A percentile compares a stretch with the other conserved stretches of the same genome.
Evolutionary conservation across 1,140 invertebrate species (phyloP).

Genomic region (Drosophila grimshawi): DNA sequence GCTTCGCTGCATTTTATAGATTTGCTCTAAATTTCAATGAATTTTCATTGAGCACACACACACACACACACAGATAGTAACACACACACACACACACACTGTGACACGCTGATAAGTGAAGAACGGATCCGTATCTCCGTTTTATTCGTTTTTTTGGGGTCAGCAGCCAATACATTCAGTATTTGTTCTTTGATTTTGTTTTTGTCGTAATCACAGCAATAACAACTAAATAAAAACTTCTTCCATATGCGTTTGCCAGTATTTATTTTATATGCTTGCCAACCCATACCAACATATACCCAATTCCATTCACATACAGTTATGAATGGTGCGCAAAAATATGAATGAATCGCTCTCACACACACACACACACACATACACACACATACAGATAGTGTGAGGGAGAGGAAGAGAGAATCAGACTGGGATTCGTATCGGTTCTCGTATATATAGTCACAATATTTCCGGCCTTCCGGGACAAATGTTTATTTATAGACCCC

Average conservation of each 20-base stretch:
- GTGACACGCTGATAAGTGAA: constrained; percentile 66
- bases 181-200: constrained; percentile 4
- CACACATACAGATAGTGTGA: neutral
- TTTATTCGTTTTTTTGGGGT: constrained; percentile 56
- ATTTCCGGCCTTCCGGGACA: constrained; percentile 66
- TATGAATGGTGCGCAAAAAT: constrained; percentile 60
- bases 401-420: neutral
- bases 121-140: constrained; percentile 69
- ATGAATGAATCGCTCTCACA: constrained; percentile 60
- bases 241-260: constrained; percentile 40
- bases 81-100: constrained; percentile 12
- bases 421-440: constrained; percentile 18
- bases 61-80: constrained; percentile 21
- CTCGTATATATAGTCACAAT: constrained; percentile 68
- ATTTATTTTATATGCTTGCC: constrained; percentile 22
- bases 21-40: constrained; percentile 82
- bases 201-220: constrained; percentile 62
- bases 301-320: constrained; percentile 59
- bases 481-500: constrained; percentile 65
- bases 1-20: constrained; percentile 81
- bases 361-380: constrained; percentile 6
- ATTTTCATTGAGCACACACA: constrained; percentile 76
- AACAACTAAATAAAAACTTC: constrained; percentile 19
- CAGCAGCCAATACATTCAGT: constrained; percentile 62
- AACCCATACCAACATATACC: constrained; percentile 1